Percentiles rank a stretch among this genome's conserved stretches.
Evolutionary conservation across 2,113 vertebrate species (phyloP).

Genomic region (Alosa alosa): DNA sequence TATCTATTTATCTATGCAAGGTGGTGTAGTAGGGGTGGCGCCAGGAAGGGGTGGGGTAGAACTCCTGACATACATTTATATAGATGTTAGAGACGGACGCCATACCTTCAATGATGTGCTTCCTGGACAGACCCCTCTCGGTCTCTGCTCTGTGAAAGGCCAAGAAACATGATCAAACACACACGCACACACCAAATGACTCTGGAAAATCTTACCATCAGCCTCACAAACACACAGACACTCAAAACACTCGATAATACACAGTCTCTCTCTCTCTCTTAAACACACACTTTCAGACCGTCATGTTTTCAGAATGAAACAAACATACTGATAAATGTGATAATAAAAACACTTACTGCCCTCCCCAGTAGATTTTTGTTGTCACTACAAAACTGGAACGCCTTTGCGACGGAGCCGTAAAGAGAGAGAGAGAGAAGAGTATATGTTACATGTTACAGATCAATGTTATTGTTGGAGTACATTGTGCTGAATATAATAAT

Average conservation of each 20-base stretch:
- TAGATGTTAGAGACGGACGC: neutral
- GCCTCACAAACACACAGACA: slow-evolving; percentile 21
- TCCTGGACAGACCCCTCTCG: slow-evolving; percentile 79
- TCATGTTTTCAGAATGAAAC: neutral
- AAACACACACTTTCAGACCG: neutral
- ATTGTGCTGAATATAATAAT: neutral
- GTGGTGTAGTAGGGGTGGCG: no score
- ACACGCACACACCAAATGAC: slow-evolving; percentile 36
- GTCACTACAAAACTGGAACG: slow-evolving; percentile 82
- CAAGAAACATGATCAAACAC: neutral
- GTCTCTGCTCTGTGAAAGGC: slow-evolving; percentile 75
- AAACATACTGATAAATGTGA: neutral
- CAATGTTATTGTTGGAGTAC: neutral
- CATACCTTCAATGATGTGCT: slow-evolving; percentile 84
- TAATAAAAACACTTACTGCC: slow-evolving; percentile 74
- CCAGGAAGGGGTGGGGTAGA: no score
- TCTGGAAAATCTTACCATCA: no score
- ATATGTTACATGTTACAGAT: neutral
- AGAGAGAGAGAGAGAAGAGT: neutral
- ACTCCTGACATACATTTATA: no score
- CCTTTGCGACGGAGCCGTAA: slow-evolving; percentile 47
- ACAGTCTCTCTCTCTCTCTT: slow-evolving; percentile 34
- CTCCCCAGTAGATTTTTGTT: slow-evolving; percentile 84
- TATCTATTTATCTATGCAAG: no score
- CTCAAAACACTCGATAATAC: neutral